Base-by-base conservation (phyloP, 1,140 invertebrate genomes). In the Limonius californicus region DNA sequence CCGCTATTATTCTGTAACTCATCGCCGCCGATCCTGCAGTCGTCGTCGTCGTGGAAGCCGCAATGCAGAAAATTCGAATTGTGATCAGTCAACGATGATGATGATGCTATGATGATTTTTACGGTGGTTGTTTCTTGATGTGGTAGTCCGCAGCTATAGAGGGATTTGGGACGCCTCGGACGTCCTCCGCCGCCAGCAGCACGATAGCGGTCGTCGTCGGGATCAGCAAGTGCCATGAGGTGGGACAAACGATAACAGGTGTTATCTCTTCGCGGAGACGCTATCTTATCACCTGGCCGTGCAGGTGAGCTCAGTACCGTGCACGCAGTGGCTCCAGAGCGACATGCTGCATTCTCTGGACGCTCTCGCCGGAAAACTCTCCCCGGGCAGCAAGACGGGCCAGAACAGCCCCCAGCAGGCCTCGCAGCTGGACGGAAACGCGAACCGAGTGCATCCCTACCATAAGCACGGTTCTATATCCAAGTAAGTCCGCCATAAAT, bases 281-380 rank as follows among this genome's bases (percentile, higher is more conserved):
- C 12, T 19, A 15, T 23, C 12, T 19, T 60, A 35, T 53, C 58
- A 27, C 58, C 16, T 57, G 14, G 45, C 14, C 21, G 55, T 57
- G 65, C 72, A 70, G 70, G 68, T 72, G 70, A 67, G 54, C 35
- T 65, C 61, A 73, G 71, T 73, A 66, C 47, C 55, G 72, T 68
- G 66, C 27, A 56, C 59, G 66, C 47, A 55, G 54, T 54, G 42
- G 27, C 59, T 56, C 62, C 63, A 62, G 43, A n/a, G 23, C 47
- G 68, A 62, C 71, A 90, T 90, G 89, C 80, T 91, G 73, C 87
- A 89, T 76, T 88, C 88, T 62, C 78, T 90, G 76, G 89, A 89
- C 80, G 85, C 86, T 75, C 81, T 90, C 78, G 88, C 88, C 77
- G 87, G 86, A 71, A 91, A 91, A 78, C 87, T 90, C 78, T 89